Evolutionary conservation across 2,113 vertebrate species (phyloP).

Genomic region (Indicator maculatus): DNA sequence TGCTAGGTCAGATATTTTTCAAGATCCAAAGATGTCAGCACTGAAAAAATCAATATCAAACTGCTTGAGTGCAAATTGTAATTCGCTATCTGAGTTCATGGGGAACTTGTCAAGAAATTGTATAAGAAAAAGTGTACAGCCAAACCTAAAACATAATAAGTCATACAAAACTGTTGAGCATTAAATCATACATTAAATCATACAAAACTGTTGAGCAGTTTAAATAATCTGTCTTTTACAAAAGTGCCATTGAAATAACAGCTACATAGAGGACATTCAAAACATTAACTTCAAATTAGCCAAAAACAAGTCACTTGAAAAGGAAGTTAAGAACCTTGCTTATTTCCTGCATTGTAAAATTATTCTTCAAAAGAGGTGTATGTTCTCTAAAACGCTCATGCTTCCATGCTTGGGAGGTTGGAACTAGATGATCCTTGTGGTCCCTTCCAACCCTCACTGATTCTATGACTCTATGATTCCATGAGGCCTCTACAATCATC

Average conservation of each 20-base stretch:
- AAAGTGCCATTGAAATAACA: background rate
- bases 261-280: background rate
- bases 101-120: background rate
- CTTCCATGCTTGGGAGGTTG: no score
- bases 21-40: background rate
- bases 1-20: background rate
- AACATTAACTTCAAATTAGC: background rate
- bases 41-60: background rate
- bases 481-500: background rate
- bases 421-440: no score
- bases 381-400: background rate
- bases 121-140: background rate
- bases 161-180: background rate
- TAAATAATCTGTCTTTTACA: background rate
- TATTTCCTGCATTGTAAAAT: background rate
- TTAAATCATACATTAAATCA: background rate
- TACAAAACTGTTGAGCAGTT: background rate
- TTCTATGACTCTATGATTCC: background rate
- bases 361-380: background rate
- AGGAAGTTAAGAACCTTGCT: background rate
- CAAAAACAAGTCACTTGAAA: background rate
- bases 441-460: no score
- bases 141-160: background rate
- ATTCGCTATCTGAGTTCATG: background rate
- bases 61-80: background rate